A percentile compares a stretch with the other conserved stretches of the same genome.
Evolutionary conservation across 2,113 vertebrate genomes (phyloP).

Genomic region (Columba janthina): DNA sequence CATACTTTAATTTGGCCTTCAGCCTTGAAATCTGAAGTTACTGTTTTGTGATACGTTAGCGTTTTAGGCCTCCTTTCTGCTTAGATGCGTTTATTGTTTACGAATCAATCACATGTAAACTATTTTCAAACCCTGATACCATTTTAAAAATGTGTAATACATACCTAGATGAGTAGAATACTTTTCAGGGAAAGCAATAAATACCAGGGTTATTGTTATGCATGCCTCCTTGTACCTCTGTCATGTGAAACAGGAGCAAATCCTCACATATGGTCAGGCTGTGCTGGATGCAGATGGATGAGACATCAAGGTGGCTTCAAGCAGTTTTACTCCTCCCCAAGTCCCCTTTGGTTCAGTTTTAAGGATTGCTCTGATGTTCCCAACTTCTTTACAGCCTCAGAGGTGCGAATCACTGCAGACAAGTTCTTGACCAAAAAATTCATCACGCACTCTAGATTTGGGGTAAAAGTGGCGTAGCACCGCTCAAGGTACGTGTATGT

Average conservation of each 20-base stretch:
- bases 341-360: not conserved
- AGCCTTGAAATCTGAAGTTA: not conserved
- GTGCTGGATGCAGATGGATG: not conserved
- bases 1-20: not conserved
- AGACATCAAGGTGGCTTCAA: not conserved
- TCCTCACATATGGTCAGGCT: not conserved
- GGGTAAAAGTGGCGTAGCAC: not conserved
- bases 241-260: not conserved
- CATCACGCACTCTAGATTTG: not conserved
- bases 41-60: not conserved
- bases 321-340: not conserved
- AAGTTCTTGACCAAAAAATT: conserved; percentile 18
- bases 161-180: not conserved
- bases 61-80: not conserved
- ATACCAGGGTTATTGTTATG: not conserved
- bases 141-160: not conserved
- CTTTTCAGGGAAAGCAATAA: not conserved
- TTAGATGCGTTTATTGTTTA: not conserved
- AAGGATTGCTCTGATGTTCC: not conserved
- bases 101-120: not conserved
- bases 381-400: not conserved
- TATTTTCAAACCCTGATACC: not conserved
- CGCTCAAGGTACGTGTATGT: accelerated
- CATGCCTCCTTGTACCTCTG: accelerated
- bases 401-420: not conserved